phyloP scores from a whole-genome alignment of 2,113 vertebrate genomes.

The Gobio gobio region DNA sequence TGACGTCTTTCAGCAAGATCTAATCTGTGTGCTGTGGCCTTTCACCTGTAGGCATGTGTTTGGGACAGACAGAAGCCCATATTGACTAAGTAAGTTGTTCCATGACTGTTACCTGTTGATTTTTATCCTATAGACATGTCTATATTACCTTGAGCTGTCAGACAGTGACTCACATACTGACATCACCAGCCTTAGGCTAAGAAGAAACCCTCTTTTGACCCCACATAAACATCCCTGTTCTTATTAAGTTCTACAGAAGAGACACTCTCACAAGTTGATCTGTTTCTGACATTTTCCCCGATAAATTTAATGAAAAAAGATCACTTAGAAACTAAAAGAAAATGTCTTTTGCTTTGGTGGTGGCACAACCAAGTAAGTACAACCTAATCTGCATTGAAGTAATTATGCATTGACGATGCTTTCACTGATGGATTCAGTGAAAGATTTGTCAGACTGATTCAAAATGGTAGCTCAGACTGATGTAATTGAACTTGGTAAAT shows the following conservation, averaged over 20 bases:
- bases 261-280: neutral
- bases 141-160: conserved; percentile 27
- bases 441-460: neutral
- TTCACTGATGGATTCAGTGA: neutral
- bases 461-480: neutral
- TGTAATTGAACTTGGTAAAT: no score
- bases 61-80: conserved; percentile 26
- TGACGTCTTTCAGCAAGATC: neutral
- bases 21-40: conserved; percentile 7
- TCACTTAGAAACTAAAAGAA: no score
- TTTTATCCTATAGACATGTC: conserved; percentile 39
- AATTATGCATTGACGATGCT: neutral
- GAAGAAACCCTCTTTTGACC: neutral
- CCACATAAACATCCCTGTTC: neutral
- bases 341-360: neutral
- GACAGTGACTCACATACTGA: conserved; percentile 50
- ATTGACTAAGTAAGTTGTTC: conserved; percentile 8
- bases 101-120: conserved; percentile 45
- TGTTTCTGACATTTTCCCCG: neutral
- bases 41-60: neutral
- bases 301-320: no score
- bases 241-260: neutral
- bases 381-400: neutral
- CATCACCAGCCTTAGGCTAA: neutral
- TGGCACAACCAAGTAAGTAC: neutral